A percentile compares a stretch with the other conserved stretches of the same genome.
These are phyloP conservation scores for Peromyscus aztecus DNA, from an alignment of 2,797 vertebrate species.

Conservation along the genomic window DNA sequence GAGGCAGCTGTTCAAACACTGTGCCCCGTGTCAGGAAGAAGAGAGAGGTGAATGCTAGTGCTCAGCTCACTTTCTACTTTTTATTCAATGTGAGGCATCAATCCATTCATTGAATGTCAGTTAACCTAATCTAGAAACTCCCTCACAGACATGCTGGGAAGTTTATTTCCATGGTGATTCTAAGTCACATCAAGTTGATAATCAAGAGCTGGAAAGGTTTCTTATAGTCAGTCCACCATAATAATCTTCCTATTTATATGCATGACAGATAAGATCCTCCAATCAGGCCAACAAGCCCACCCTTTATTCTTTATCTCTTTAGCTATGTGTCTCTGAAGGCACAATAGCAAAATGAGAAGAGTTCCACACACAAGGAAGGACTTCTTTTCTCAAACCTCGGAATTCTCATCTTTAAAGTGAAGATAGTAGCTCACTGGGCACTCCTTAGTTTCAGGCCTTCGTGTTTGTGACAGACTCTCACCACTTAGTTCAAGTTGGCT, in stretches of 20 bases:
- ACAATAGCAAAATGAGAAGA: neutral
- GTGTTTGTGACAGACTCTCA: neutral
- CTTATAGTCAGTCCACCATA: neutral
- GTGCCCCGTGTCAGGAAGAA: neutral
- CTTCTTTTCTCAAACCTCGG: conserved; percentile 40
- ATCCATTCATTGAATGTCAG: neutral
- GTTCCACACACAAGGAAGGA: neutral
- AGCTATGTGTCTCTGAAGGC: conserved; percentile 2
- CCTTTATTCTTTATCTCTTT: neutral
- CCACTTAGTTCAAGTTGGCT: neutral
- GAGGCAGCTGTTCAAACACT: neutral
- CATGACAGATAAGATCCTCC: neutral
- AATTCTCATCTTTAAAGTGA: neutral
- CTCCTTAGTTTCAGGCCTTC: neutral
- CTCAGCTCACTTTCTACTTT: neutral
- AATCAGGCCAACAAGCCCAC: neutral
- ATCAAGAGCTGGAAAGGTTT: neutral
- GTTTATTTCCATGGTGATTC: neutral
- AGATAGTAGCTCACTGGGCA: neutral
- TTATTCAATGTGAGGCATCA: neutral
- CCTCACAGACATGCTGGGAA: neutral
- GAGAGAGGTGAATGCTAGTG: neutral
- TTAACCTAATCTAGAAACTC: neutral
- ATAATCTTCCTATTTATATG: neutral
- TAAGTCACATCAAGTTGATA: neutral